Evolutionary conservation across 1,140 invertebrate genomes (phyloP), one percentile per base, ranked within the genome.

Genomic region (Rhynchophorus ferrugineus): DNA sequence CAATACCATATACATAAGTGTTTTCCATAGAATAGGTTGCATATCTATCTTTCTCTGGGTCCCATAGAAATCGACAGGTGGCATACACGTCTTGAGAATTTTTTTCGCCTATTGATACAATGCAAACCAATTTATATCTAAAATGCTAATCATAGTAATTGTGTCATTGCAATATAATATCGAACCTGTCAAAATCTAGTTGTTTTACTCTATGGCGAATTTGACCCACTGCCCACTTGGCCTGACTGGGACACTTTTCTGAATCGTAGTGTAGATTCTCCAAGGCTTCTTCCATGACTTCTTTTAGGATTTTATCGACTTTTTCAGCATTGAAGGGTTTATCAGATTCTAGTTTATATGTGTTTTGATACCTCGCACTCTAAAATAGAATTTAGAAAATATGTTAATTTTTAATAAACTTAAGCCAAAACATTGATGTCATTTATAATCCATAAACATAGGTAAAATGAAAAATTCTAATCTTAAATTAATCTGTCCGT

Each of bases 41-140:
- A 57, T 75, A 80, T 16, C 63, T 68, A 56, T 82, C 80, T 44
- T 73, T 71, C 45, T 77, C 69, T 33, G 68, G 46, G 58, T 82
- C 79, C 76, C 78, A 81, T 9, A 81, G 63, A 58, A 78, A 78
- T 9, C 76, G 71, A 41, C 77, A 71, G 14, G 65, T 66, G 5
- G 73, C 65, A 21, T 72, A 63, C 2, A 80, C 63, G 19, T 74
- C 71, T 61, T 80, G 77, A 18, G 73, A 73, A 41, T 71, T 68
- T 46, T 78, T 76, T 59, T 82, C 76, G 3, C 78, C 75, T 21
- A 81, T 80, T 1, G 68, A 73, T 3, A 80, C 74, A 2, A 60
- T 57, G 19, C 78, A 74, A 24, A 81, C 66, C 44, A 79, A 69
- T 59, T 79, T 76, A 61, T 78, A 80, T 35, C 80, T 82, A 65